Evolutionary conservation across 1,140 invertebrate genomes (phyloP).

Genomic region (Diachasma alloeum): DNA sequence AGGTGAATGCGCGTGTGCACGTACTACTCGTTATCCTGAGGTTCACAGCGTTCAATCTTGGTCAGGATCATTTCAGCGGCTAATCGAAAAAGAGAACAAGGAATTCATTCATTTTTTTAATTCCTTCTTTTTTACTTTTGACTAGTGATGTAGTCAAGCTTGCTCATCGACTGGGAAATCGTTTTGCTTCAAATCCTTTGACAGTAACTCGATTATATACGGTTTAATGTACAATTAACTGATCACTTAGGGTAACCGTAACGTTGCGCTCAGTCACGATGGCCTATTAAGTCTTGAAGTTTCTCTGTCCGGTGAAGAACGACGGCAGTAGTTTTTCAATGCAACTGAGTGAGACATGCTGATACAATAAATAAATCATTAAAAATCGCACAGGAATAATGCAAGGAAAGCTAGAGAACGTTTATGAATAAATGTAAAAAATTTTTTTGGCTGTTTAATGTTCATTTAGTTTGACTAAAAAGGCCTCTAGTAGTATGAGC

Average conservation of each 20-base stretch:
- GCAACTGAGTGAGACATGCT: constrained; percentile 16
- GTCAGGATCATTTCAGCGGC: constrained; percentile 32
- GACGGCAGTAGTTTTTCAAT: constrained; percentile 34
- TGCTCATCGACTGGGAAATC: neutral
- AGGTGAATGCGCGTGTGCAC: neutral
- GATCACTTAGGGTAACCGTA: constrained; percentile 61
- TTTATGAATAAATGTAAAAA: neutral
- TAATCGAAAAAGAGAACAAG: no score
- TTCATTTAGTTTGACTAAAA: constrained; percentile 33
- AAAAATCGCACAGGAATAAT: neutral
- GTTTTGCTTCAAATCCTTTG: constrained; percentile 13
- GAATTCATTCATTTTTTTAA: neutral
- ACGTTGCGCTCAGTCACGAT: constrained; percentile 63
- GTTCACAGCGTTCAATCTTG: constrained; percentile 15
- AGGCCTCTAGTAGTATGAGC: constrained; percentile 23
- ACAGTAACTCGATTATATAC: constrained; percentile 64
- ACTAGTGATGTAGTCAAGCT: neutral
- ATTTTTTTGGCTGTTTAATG: constrained; percentile 26
- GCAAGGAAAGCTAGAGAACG: neutral
- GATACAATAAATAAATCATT: constrained; percentile 6
- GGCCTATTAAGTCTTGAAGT: constrained; percentile 61
- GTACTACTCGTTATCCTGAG: neutral
- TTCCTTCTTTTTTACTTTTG: neutral
- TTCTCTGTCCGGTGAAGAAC: constrained; percentile 32
- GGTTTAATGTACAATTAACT: constrained; percentile 66